Base-by-base conservation (phyloP, 2,797 vertebrate genomes). In the Ctenopoma multispine region DNA sequence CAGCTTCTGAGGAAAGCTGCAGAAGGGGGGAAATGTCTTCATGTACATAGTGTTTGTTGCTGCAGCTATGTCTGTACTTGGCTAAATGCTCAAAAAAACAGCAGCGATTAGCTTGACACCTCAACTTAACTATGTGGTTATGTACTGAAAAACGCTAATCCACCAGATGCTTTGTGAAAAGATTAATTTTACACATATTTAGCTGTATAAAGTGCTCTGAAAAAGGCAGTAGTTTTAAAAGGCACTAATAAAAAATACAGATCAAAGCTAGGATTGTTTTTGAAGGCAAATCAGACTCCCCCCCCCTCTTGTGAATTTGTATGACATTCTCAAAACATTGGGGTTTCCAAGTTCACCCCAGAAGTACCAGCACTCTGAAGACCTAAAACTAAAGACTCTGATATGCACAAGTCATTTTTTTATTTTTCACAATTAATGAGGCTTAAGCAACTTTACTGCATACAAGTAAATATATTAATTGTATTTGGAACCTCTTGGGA, bases 191-290 rank as follows among this genome's bases (percentile, higher is more conserved):
- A 87, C 64, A 84, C 70, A 81, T 79, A 84, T 80, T 75, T 58
- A 75, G 48, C 78, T 81, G 79, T 84, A 89, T 93, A 93, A 93
- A 93, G 92, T 93, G 92, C 92, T 90, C 91, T 87, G 64, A 87
- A 87, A 89, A 92, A 93, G 90, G 92, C 92, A 93, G 90, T 89
- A 90, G 89, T 91, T 89, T 85, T 69, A 89, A 92, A 93, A 93
- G 92, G 92, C 92, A 93, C 92, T 88, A 87, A 87, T 83, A 88
- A 88, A 87, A 38, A 89, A 88, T 69, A 86, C 41, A 83, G 63
- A 85, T 82, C 65, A 70, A 78, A 65, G 66, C 64, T 63, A 79
- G 55, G 72, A 84, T 89, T 81, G 73, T 87, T 86, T 80, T 53
- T 78, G 31, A 91, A 92, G 87, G 88, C 84, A 83, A 84, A 80